Percentiles rank a stretch among this genome's conserved stretches.
phyloP scores from a whole-genome alignment of 1,140 invertebrate species.

The Hylaeus anthracinus region DNA sequence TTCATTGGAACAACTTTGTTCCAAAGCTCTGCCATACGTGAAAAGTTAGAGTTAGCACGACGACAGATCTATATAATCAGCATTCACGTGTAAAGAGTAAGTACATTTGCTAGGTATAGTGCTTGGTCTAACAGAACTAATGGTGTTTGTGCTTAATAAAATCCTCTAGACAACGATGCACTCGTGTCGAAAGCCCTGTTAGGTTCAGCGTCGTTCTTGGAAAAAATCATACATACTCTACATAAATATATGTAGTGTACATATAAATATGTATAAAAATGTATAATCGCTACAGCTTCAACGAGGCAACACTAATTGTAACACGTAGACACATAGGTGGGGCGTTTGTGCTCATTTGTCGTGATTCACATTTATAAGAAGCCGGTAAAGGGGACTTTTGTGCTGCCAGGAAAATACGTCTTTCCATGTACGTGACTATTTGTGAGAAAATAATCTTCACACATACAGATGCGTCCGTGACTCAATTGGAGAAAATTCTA shows the following conservation, averaged over 20 bases:
- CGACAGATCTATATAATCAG: no score
- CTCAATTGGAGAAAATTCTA: neutral
- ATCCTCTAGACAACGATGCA: neutral
- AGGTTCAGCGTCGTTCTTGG: neutral
- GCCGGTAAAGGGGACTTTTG: neutral
- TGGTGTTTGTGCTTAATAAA: neutral
- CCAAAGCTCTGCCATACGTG: no score
- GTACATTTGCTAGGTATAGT: neutral
- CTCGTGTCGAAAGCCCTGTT: neutral
- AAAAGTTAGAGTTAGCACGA: no score
- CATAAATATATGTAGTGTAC: no score
- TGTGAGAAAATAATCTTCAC: neutral
- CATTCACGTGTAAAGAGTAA: no score
- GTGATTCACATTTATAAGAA: conserved; percentile 40
- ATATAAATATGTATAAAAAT: no score
- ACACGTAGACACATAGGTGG: conserved; percentile 31
- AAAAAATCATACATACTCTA: no score
- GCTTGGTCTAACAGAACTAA: neutral
- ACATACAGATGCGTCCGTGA: neutral
- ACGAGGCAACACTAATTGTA: conserved; percentile 8
- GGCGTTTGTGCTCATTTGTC: conserved; percentile 43
- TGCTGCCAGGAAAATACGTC: neutral
- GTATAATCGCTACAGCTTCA: neutral
- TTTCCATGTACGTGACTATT: conserved; percentile 14
- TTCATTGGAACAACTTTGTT: no score